Percentiles rank a stretch among this genome's conserved stretches.
Conservation (phyloP, 2,888 invertebrate genomes). For the Tetragnatha montana region DNA sequence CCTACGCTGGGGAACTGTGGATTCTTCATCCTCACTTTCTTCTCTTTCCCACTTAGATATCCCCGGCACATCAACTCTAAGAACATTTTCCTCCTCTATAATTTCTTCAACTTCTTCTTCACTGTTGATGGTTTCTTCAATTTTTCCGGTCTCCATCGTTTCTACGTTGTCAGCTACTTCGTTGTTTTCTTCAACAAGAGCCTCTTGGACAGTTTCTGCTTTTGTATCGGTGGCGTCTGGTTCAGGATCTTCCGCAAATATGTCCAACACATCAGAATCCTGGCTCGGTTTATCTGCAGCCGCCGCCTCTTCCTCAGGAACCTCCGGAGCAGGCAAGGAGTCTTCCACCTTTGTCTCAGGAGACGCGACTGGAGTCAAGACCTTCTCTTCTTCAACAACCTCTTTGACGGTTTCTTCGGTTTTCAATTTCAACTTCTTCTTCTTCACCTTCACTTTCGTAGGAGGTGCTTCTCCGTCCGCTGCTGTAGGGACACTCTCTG, state of each 20-base stretch:
- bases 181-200: slow-evolving; percentile 7
- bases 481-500: slow-evolving; percentile 74
- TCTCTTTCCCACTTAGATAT: slow-evolving; percentile 93
- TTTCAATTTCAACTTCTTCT: slow-evolving; percentile 57
- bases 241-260: slow-evolving; percentile 59
- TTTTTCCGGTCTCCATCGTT: slow-evolving; percentile 8
- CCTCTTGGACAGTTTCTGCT: slow-evolving; percentile 17
- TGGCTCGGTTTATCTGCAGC: slow-evolving; percentile 11
- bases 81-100: slow-evolving; percentile 40
- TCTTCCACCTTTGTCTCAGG: background rate
- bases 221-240: slow-evolving; percentile 7
- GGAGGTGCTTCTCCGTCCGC: slow-evolving; percentile 41
- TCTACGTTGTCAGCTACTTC: slow-evolving; percentile 13
- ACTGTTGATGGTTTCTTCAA: slow-evolving; percentile 29
- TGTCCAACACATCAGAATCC: slow-evolving; percentile 38
- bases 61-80: slow-evolving; percentile 79
- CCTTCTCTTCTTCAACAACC: background rate
- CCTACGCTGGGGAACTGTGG: slow-evolving; percentile 31
- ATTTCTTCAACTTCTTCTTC: slow-evolving; percentile 16
- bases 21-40: slow-evolving; percentile 76
- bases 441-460: slow-evolving; percentile 48
- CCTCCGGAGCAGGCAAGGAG: background rate
- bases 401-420: background rate
- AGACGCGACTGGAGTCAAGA: background rate
- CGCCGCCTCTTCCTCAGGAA: background rate